These are phyloP conservation scores for Synanthedon myopaeformis DNA, from an alignment of 2,888 invertebrate species.

Conservation along the genomic window DNA sequence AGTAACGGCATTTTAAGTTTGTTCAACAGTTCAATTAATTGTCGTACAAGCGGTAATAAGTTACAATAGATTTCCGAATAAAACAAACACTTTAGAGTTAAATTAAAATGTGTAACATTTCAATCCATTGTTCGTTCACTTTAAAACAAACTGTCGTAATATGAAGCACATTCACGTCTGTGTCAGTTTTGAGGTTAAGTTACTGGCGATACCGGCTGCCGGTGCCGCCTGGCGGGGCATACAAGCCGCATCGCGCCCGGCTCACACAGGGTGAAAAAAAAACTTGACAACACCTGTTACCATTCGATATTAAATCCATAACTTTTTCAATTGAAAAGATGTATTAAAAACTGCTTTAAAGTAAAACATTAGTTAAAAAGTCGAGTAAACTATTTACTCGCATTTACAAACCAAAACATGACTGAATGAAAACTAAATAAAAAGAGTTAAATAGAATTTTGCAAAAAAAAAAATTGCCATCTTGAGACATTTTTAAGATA, in stretches of 20 bases:
- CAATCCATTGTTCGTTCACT: too few species aligned
- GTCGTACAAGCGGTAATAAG: too few species aligned
- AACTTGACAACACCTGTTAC: not conserved
- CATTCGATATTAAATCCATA: not conserved
- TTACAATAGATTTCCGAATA: not conserved
- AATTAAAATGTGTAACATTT: too few species aligned
- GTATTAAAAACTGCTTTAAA: too few species aligned
- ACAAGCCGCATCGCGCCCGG: slow-evolving; percentile 32
- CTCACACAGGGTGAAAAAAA: slow-evolving; percentile 39
- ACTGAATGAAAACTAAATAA: too few species aligned
- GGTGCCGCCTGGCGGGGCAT: slow-evolving; percentile 39
- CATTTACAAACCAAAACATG: too few species aligned
- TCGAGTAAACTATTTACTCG: too few species aligned
- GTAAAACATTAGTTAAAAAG: too few species aligned
- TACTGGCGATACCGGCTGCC: slow-evolving; percentile 62
- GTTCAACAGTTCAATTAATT: slow-evolving; percentile 5
- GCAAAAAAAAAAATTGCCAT: too few species aligned
- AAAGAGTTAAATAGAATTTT: too few species aligned
- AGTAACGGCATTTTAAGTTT: slow-evolving; percentile 18
- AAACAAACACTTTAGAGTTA: slow-evolving; percentile 3
- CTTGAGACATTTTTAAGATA: too few species aligned
- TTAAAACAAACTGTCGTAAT: slow-evolving; percentile 46
- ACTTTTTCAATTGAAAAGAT: too few species aligned
- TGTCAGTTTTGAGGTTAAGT: slow-evolving; percentile 68
- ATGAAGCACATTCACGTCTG: slow-evolving; percentile 59